These are phyloP conservation scores for Thomomys bottae DNA, from an alignment of 2,113 vertebrate species.

Conservation along the genomic window DNA sequence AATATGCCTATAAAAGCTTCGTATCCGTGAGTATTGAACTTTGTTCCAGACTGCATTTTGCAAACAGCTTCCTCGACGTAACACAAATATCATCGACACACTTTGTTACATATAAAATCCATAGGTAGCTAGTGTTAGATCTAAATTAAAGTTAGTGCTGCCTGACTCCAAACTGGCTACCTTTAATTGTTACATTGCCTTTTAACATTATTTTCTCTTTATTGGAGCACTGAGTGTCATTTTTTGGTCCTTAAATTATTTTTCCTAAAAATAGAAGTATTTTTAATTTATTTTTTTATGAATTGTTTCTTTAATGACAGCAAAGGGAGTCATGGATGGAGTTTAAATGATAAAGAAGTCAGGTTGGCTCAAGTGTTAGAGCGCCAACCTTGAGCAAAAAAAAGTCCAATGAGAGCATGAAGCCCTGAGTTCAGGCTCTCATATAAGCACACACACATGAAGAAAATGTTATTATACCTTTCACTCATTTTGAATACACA, in stretches of 20 bases:
- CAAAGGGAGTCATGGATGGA: neutral
- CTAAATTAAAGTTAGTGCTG: neutral
- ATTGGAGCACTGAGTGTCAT: neutral
- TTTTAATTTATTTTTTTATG: neutral
- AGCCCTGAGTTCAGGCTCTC: too few species aligned
- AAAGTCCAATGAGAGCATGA: too few species aligned
- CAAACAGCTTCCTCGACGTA: too few species aligned
- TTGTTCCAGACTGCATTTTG: neutral
- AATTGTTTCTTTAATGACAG: neutral
- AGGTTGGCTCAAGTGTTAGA: too few species aligned
- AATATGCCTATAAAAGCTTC: neutral
- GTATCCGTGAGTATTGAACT: too few species aligned
- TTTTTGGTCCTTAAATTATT: neutral
- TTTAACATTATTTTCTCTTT: neutral
- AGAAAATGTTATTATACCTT: neutral
- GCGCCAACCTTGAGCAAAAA: too few species aligned
- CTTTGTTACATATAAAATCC: neutral
- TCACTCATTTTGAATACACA: neutral
- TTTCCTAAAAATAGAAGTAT: neutral
- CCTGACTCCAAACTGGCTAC: neutral
- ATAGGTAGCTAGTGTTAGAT: neutral
- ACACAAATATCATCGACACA: neutral
- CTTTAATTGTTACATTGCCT: neutral
- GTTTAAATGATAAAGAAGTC: neutral
- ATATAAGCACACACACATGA: too few species aligned